These are phyloP conservation scores for Mactromeris polynyma DNA, from an alignment of 2,888 invertebrate species.

Conservation along the genomic window DNA sequence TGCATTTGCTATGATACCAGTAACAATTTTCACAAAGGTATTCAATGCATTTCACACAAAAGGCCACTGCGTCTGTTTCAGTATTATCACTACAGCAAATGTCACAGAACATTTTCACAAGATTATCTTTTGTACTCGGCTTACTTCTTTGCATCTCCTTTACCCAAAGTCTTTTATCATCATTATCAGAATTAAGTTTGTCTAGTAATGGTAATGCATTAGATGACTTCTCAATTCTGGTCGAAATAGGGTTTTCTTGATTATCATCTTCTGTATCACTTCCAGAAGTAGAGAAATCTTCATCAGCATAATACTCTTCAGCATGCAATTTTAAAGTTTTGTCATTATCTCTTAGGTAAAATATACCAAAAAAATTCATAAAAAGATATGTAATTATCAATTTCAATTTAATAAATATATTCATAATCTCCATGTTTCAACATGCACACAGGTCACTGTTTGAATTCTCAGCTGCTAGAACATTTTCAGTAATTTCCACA, in stretches of 20 bases:
- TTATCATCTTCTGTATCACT: neutral
- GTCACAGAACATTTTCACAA: slow-evolving; percentile 19
- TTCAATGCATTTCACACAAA: slow-evolving; percentile 49
- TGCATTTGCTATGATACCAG: neutral
- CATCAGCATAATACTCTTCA: neutral
- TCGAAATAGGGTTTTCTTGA: neutral
- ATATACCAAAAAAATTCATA: neutral
- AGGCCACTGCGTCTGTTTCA: slow-evolving; percentile 3
- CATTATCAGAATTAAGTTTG: neutral
- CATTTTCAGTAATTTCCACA: neutral
- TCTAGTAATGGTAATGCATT: no score
- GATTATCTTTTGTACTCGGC: neutral
- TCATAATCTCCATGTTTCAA: neutral
- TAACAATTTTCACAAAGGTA: slow-evolving; percentile 8
- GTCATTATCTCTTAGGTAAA: no score
- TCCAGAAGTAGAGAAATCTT: neutral
- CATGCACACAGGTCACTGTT: neutral
- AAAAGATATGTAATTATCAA: neutral
- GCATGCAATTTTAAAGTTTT: neutral
- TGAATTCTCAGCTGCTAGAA: neutral
- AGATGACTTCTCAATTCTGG: no score
- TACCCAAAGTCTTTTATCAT: neutral
- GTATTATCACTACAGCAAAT: slow-evolving; percentile 42
- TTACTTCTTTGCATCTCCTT: neutral
- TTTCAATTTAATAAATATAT: neutral